phyloP scores from a whole-genome alignment of 2,113 vertebrate genomes.

The Pachyramphus minor region DNA sequence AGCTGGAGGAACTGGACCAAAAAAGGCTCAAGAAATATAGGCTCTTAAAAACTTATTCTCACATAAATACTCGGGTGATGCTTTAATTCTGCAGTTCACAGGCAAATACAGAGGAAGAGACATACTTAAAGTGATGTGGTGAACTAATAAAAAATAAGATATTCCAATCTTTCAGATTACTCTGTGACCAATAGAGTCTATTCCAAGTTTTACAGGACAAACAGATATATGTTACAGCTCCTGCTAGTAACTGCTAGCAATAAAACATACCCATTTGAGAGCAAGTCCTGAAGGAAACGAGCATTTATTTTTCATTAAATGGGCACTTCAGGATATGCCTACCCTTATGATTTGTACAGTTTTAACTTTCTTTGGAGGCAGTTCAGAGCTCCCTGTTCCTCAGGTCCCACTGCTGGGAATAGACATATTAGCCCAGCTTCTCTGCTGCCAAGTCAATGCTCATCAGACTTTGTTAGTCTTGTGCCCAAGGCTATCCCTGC shows the following conservation, averaged over 20 bases:
- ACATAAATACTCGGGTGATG: neutral
- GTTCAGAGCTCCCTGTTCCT: neutral
- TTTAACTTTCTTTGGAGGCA: neutral
- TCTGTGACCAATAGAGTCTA: neutral
- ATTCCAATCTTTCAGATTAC: neutral
- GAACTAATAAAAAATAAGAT: neutral
- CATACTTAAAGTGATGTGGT: neutral
- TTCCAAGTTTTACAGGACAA: slow-evolving; percentile 1
- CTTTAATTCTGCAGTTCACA: neutral
- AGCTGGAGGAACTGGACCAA: neutral
- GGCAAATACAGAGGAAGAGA: neutral
- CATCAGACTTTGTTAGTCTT: neutral
- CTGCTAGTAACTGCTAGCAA: neutral
- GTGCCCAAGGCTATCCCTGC: neutral
- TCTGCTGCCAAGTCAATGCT: neutral
- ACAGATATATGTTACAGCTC: neutral
- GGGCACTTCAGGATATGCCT: slow-evolving; percentile 2
- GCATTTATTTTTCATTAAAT: slow-evolving; percentile 51
- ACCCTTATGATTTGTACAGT: neutral
- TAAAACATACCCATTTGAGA: neutral
- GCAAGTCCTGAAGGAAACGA: neutral
- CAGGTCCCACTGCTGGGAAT: neutral
- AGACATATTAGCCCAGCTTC: neutral
- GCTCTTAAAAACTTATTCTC: neutral
- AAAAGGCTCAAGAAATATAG: neutral